phyloP scores from a whole-genome alignment of 2,888 invertebrate species.

The Creontiades dilutus region DNA sequence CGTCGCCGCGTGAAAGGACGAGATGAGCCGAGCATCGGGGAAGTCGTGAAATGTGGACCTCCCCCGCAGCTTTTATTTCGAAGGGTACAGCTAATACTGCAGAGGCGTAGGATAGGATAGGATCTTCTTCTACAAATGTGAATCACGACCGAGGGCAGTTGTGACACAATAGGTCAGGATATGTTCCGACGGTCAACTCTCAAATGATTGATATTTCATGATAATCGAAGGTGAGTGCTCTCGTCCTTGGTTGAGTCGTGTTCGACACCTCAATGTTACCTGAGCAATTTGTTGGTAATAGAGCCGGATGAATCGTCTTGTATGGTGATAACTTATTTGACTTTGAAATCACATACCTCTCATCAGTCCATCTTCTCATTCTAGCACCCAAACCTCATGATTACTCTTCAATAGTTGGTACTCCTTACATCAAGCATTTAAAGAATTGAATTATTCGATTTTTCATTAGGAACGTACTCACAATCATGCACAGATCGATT shows the following conservation, averaged over 20 bases:
- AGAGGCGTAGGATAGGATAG: too few relatives aligned
- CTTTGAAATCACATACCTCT: background rate
- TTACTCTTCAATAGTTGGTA: too few relatives aligned
- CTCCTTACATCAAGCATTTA: too few relatives aligned
- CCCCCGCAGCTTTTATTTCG: slow-evolving; percentile 13
- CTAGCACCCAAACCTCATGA: too few relatives aligned
- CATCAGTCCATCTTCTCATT: background rate
- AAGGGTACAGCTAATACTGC: background rate
- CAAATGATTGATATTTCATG: slow-evolving; percentile 37
- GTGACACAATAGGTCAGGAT: slow-evolving; percentile 61
- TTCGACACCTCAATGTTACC: slow-evolving; percentile 32
- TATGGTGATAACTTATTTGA: slow-evolving; percentile 8
- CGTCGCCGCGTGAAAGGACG: background rate
- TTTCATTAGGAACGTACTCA: too few relatives aligned
- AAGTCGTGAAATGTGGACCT: slow-evolving; percentile 52
- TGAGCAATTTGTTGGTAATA: background rate
- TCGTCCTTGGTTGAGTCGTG: background rate
- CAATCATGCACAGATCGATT: too few relatives aligned
- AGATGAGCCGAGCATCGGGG: background rate
- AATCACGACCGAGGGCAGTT: slow-evolving; percentile 32
- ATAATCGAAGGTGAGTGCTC: background rate
- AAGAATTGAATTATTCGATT: too few relatives aligned
- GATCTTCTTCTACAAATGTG: slow-evolving; percentile 38
- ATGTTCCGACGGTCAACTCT: background rate
- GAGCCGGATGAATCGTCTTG: background rate